Percentiles rank a stretch among this genome's conserved stretches.
phyloP scores from a whole-genome alignment of 2,113 vertebrate genomes.

The Chrysemys picta region DNA sequence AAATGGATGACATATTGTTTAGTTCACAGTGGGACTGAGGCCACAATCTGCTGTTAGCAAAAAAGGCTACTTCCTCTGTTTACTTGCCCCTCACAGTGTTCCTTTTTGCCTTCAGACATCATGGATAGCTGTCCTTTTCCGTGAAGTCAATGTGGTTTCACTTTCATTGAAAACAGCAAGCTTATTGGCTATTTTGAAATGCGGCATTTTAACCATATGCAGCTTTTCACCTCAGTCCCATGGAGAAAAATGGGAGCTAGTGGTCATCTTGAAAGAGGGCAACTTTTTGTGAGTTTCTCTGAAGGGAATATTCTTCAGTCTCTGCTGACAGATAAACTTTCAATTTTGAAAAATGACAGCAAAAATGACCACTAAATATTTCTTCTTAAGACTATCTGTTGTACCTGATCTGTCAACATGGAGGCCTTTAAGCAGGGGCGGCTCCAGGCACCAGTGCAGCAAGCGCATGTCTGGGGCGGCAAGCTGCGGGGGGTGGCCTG shows the following conservation, averaged over 20 bases:
- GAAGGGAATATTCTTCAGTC: background rate
- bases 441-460: no score
- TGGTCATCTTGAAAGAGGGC: background rate
- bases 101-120: background rate
- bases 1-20: background rate
- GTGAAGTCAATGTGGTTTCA: background rate
- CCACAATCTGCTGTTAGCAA: background rate
- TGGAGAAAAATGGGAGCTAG: background rate
- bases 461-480: no score
- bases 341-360: background rate
- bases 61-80: background rate
- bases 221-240: background rate
- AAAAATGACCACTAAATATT: background rate
- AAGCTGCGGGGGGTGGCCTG: no score
- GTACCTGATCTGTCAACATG: background rate
- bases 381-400: background rate
- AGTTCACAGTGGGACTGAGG: background rate
- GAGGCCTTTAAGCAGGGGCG: background rate
- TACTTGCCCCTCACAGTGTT: fast-evolving
- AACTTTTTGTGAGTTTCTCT: background rate
- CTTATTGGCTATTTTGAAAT: background rate
- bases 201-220: background rate
- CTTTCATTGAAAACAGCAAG: background rate
- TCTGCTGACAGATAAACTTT: background rate
- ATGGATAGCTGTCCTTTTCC: background rate